phyloP scores from a whole-genome alignment of 2,113 vertebrate genomes.

The cattle (Bos taurus) region DNA sequence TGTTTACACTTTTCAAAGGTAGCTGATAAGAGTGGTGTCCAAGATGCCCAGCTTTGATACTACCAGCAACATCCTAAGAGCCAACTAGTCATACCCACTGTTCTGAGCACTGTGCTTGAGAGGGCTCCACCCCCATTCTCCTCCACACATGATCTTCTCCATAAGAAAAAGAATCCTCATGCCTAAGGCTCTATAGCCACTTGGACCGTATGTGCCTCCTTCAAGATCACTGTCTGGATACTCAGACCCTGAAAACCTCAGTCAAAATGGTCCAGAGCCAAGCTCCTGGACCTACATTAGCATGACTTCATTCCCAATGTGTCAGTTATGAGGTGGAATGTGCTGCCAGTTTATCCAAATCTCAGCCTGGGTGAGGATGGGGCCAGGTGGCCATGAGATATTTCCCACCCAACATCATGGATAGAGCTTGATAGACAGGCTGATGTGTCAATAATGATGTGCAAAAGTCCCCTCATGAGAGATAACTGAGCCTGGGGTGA shows the following conservation, averaged over 20 bases:
- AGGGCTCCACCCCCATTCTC: not conserved
- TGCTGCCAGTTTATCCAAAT: not conserved
- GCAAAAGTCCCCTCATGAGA: not conserved
- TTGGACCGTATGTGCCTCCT: not conserved
- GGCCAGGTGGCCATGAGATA: too few relatives aligned
- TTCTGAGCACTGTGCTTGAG: not conserved
- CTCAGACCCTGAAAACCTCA: not conserved
- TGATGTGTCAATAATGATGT: not conserved
- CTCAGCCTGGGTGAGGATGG: accelerated
- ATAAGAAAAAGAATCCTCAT: not conserved
- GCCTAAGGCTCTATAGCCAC: not conserved
- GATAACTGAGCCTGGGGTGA: not conserved
- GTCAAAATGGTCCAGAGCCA: not conserved
- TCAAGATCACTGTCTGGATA: not conserved
- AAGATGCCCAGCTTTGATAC: not conserved
- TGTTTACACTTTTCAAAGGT: not conserved
- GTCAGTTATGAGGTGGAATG: accelerated
- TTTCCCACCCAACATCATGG: not conserved
- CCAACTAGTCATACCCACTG: not conserved
- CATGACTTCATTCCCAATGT: not conserved
- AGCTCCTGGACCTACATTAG: not conserved
- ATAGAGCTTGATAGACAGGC: not conserved
- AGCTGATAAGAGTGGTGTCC: not conserved
- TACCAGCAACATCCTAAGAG: not conserved
- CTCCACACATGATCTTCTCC: not conserved